Base-by-base conservation (phyloP, 2,888 invertebrate genomes). In the Euplagia quadripunctaria region DNA sequence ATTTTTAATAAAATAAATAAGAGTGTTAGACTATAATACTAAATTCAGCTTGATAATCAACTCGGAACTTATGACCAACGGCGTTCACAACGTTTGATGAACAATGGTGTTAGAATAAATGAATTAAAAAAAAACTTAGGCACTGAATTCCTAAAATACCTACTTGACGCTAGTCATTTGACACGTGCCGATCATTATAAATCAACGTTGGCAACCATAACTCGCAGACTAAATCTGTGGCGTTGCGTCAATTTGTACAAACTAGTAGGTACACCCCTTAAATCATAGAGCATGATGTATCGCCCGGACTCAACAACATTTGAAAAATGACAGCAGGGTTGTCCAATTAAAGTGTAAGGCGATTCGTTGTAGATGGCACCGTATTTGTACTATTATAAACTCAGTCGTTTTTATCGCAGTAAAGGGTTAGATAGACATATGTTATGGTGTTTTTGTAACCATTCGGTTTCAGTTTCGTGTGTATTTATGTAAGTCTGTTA, bases 311-410 rank as follows among this genome's bases (percentile, higher is more conserved):
- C 72, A 83, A 78, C 81, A 79, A 74, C 84, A 79, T 79, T 82
- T 91, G 91, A 93, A 92, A 93, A 91, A 93, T 92, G 84, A 87
- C 90, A 87, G 86, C 81, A 86, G 82, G 84, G 86, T 86, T 85
- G 85, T 84, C 92, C 93, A 94, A 94, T 94, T 94, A 94, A 92
- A 94, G 93, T 82, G 94, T 85, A 92, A 94, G 90, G 72, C 72
- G 91, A 94, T 82, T 86, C 89, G 79, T 76, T 79, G 80, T 83
- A 84, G 88, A 89, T 89, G 87, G 80, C 76, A 58, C 77, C 78
- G 79, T 83, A 87, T 92, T 86, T 87, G 88, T 87, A 82, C 69
- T 46, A 31, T 61, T 49, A 87, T 82, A 83, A 1, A 42, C 74
- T 74, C 74, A 68, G 65, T 58, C 72, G 75, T 75, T 80, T 70